Conservation (phyloP, 2,888 invertebrate genomes). For the Luperina testacea region DNA sequence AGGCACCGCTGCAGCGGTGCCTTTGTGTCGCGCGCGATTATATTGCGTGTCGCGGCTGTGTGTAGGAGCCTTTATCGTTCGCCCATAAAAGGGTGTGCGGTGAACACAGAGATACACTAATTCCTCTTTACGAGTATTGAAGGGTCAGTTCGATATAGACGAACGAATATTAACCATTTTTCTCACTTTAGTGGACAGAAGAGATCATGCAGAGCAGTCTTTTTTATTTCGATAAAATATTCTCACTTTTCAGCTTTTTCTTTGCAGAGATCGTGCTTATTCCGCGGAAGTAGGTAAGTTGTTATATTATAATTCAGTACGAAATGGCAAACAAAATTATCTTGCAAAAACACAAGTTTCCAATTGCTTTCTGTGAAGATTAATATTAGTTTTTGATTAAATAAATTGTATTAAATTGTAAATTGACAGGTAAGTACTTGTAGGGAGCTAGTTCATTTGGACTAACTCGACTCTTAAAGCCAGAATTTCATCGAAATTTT, state of each 20-base stretch:
- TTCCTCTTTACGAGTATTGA: conserved; percentile 77
- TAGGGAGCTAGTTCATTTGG: background rate
- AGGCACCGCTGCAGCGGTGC: too few species aligned
- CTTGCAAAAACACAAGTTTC: background rate
- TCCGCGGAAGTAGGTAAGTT: background rate
- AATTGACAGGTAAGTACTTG: background rate
- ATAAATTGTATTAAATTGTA: background rate
- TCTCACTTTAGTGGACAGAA: conserved; percentile 39
- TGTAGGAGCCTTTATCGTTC: conserved; percentile 61
- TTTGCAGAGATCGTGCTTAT: conserved; percentile 6
- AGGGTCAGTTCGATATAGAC: conserved; percentile 67
- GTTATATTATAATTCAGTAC: conserved; percentile 4
- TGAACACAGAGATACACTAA: conserved; percentile 71
- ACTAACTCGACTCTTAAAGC: background rate
- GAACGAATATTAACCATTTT: conserved; percentile 56
- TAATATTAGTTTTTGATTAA: background rate
- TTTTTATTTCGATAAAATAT: background rate
- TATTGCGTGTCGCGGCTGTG: too few species aligned
- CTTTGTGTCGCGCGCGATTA: too few species aligned
- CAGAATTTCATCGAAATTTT: background rate
- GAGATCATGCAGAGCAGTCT: background rate
- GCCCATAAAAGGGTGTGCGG: conserved; percentile 70
- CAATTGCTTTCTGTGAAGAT: background rate
- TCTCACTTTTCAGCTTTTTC: background rate
- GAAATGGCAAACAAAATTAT: conserved; percentile 21